Conservation (phyloP, 92 coral and sea anemone species). For the Heliopora coerulea region DNA sequence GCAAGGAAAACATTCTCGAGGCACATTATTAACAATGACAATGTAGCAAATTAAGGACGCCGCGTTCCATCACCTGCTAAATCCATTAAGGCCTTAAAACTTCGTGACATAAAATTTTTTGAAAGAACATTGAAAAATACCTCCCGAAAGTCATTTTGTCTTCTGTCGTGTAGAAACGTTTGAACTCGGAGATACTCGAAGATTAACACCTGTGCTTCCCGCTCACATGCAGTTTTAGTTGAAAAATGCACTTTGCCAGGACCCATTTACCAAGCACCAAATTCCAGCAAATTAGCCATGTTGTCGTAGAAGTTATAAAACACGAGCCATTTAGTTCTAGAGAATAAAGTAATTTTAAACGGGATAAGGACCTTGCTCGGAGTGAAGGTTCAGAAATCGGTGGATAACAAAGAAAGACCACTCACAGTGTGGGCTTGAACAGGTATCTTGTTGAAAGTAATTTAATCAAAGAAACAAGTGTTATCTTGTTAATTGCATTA, state of each 20-base stretch:
- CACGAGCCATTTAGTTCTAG: background rate
- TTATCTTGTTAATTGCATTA: slow-evolving; percentile 72
- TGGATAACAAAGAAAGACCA: slow-evolving; percentile 34
- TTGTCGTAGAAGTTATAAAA: background rate
- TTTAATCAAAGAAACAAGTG: slow-evolving; percentile 39
- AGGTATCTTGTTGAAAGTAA: slow-evolving; percentile 53
- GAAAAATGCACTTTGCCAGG: background rate
- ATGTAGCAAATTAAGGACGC: slow-evolving; percentile 34
- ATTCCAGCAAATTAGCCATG: background rate
- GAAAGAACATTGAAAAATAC: slow-evolving; percentile 17
- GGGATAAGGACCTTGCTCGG: background rate
- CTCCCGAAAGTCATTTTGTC: slow-evolving; percentile 29
- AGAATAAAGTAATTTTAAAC: background rate
- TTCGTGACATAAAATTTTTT: slow-evolving; percentile 11
- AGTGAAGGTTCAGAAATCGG: background rate
- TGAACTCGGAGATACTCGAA: background rate
- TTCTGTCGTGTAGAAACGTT: background rate
- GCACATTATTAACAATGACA: slow-evolving; percentile 39
- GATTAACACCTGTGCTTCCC: background rate
- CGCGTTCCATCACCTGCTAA: slow-evolving; percentile 36
- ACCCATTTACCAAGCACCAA: too few species aligned
- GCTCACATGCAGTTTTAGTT: background rate
- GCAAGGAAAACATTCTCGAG: slow-evolving; percentile 36
- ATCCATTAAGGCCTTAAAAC: slow-evolving; percentile 16
- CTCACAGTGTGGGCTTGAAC: slow-evolving; percentile 49